A percentile compares a stretch with the other conserved stretches of the same genome.
phyloP scores from a whole-genome alignment of 2,888 invertebrate genomes.

The Spisula solida region DNA sequence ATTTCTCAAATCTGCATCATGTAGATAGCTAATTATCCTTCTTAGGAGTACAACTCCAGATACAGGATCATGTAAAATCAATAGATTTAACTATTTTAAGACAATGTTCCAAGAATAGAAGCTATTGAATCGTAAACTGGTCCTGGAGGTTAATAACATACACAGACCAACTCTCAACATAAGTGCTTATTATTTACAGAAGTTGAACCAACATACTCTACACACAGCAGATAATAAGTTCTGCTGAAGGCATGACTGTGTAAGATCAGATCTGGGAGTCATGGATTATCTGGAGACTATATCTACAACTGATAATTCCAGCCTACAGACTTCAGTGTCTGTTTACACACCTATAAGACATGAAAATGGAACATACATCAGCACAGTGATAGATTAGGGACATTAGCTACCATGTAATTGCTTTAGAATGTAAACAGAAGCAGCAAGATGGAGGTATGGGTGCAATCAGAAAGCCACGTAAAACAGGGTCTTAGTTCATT shows the following conservation, averaged over 20 bases:
- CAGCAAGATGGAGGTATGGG: background rate
- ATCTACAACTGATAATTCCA: slow-evolving; percentile 49
- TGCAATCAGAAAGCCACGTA: background rate
- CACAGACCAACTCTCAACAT: background rate
- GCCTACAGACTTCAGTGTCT: slow-evolving; percentile 38
- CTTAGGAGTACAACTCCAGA: no score
- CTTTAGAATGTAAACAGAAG: slow-evolving; percentile 14
- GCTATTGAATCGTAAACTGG: background rate
- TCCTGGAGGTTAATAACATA: background rate
- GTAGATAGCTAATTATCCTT: no score
- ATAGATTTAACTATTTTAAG: background rate
- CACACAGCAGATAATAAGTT: slow-evolving; percentile 24
- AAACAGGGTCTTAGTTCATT: slow-evolving; percentile 8
- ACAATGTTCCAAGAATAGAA: background rate
- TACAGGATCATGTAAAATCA: background rate
- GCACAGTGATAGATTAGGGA: slow-evolving; percentile 25
- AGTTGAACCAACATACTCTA: background rate
- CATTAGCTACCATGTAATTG: slow-evolving; percentile 23
- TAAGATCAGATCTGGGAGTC: slow-evolving; percentile 20
- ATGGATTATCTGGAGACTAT: slow-evolving; percentile 44
- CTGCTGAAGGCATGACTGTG: slow-evolving; percentile 25
- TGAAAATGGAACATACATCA: slow-evolving; percentile 30
- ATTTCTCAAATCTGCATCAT: no score
- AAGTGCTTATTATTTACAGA: background rate
- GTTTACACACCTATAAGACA: slow-evolving; percentile 56